A percentile compares a stretch with the other conserved stretches of the same genome.
Conservation (phyloP, 2,797 vertebrate genomes). For the Rhadinocentrus ornatus region DNA sequence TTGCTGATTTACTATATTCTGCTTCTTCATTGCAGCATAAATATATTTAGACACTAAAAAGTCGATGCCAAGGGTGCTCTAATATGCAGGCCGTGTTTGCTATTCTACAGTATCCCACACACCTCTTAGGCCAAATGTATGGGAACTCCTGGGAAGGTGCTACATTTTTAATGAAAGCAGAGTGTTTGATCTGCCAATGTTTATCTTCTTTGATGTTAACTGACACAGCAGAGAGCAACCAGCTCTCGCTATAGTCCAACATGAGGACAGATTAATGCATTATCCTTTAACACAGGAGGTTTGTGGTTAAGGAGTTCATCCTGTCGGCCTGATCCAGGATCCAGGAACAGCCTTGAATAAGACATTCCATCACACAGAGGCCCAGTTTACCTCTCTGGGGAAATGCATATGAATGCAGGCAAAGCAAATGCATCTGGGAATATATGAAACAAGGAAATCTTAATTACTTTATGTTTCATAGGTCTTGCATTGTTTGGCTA, state of each 20-base stretch:
- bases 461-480: slow-evolving; percentile 37
- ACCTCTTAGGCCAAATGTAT: slow-evolving; percentile 62
- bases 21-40: slow-evolving; percentile 52
- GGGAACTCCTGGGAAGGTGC: slow-evolving; percentile 50
- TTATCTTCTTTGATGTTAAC: slow-evolving; percentile 72
- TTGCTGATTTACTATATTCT: slow-evolving; percentile 42
- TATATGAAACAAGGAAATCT: slow-evolving; percentile 11
- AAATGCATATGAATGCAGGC: slow-evolving; percentile 23
- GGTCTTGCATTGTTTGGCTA: slow-evolving; percentile 9
- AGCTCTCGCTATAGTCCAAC: slow-evolving; percentile 55
- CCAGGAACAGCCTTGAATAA: slow-evolving; percentile 9
- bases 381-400: slow-evolving; percentile 33
- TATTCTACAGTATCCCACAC: slow-evolving; percentile 50
- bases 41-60: slow-evolving; percentile 54
- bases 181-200: slow-evolving; percentile 75
- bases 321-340: slow-evolving; percentile 40
- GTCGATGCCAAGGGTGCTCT: slow-evolving; percentile 50
- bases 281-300: slow-evolving; percentile 56
- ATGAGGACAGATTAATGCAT: slow-evolving; percentile 72
- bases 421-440: slow-evolving; percentile 28
- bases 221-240: slow-evolving; percentile 59
- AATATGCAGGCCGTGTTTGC: slow-evolving; percentile 43
- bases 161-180: slow-evolving; percentile 76
- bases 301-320: slow-evolving; percentile 62
- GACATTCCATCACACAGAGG: neutral